These are phyloP conservation scores for Carterocephalus palaemon DNA, from an alignment of 2,888 invertebrate genomes.

Conservation along the genomic window DNA sequence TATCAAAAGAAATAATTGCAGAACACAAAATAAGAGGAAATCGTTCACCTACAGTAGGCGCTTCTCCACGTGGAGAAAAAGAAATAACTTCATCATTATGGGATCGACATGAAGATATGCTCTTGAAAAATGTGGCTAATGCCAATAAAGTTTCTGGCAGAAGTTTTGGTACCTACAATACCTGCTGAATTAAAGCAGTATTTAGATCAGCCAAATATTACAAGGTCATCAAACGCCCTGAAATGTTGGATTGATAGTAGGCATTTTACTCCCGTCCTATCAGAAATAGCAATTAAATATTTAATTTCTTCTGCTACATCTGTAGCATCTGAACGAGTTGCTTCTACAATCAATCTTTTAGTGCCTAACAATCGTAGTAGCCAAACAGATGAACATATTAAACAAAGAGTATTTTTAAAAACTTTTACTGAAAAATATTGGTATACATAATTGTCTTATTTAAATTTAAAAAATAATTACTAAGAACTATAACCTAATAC, in stretches of 20 bases:
- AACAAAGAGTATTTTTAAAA: too few species aligned
- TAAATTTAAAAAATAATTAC: too few species aligned
- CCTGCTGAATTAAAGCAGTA: conserved; percentile 27
- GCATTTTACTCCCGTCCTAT: conserved; percentile 28
- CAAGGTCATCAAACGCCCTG: conserved; percentile 25
- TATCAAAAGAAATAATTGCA: conserved; percentile 15
- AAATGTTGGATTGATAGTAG: conserved; percentile 28
- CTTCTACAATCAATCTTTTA: conserved; percentile 29
- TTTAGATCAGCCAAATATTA: conserved; percentile 29
- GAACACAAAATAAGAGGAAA: conserved; percentile 28
- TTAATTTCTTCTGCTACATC: conserved; percentile 32
- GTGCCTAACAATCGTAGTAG: conserved; percentile 26
- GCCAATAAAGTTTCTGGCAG: conserved; percentile 23
- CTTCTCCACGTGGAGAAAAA: too few species aligned
- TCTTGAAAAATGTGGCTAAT: conserved; percentile 19
- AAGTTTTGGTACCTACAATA: conserved; percentile 22
- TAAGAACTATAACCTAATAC: too few species aligned
- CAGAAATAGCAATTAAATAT: conserved; percentile 29
- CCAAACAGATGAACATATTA: conserved; percentile 8
- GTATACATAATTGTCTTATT: too few species aligned
- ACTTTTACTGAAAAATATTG: too few species aligned
- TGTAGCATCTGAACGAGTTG: conserved; percentile 30
- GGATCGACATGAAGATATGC: conserved; percentile 25
- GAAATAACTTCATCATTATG: conserved; percentile 23
- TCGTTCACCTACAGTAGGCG: conserved; percentile 26